Conservation (phyloP, 1,140 invertebrate species). For the Calycopis cecrops region DNA sequence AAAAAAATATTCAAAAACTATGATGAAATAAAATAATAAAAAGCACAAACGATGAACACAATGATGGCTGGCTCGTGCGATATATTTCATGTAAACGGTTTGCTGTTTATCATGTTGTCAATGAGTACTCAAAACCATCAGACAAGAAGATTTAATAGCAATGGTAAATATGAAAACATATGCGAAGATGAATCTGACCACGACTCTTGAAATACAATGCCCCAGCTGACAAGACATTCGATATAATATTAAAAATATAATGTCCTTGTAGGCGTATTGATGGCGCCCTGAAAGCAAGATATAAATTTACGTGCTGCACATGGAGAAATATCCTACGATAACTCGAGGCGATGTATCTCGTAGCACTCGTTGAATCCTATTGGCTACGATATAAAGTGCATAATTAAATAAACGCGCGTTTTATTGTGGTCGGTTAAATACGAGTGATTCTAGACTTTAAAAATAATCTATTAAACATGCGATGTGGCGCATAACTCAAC, state of each 20-base stretch:
- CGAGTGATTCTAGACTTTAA: slow-evolving; percentile 21
- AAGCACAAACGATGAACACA: slow-evolving; percentile 26
- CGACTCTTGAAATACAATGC: slow-evolving; percentile 67
- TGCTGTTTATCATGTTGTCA: slow-evolving; percentile 51
- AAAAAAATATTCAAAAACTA: too few relatives aligned
- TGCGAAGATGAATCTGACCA: slow-evolving; percentile 66
- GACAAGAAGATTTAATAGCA: slow-evolving; percentile 62
- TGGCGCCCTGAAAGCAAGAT: slow-evolving; percentile 41
- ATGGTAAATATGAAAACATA: slow-evolving; percentile 51
- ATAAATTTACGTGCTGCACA: slow-evolving; percentile 37
- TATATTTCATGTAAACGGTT: slow-evolving; percentile 46
- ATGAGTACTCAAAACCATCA: slow-evolving; percentile 55
- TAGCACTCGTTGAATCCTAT: background rate
- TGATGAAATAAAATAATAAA: too few relatives aligned
- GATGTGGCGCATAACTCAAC: slow-evolving; percentile 37
- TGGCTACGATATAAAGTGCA: background rate
- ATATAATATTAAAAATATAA: slow-evolving; percentile 49
- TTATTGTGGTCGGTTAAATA: too few relatives aligned
- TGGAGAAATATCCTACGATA: slow-evolving; percentile 32
- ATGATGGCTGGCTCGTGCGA: slow-evolving; percentile 34
- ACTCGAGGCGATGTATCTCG: slow-evolving; percentile 24
- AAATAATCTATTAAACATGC: slow-evolving; percentile 29
- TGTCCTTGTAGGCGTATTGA: slow-evolving; percentile 55
- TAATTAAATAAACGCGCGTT: slow-evolving; percentile 12
- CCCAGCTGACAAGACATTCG: slow-evolving; percentile 37